Evolutionary conservation across 1,140 invertebrate species (phyloP).

Genomic region (Psix sp.): DNA sequence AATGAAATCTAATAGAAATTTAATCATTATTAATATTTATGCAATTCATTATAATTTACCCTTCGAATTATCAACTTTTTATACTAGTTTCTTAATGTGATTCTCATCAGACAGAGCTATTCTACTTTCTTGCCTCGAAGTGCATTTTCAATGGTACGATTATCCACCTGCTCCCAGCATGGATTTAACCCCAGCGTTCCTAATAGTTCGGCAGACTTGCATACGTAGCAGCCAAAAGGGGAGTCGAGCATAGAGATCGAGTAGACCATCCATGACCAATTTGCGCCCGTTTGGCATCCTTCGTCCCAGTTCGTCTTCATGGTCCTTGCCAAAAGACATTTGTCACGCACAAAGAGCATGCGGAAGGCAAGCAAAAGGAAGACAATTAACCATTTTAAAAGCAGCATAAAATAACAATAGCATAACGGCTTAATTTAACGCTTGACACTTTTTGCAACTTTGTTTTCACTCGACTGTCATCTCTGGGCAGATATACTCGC

Average conservation of each 20-base stretch:
- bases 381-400: conserved; percentile 39
- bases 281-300: conserved; percentile 70
- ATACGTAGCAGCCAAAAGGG: conserved; percentile 57
- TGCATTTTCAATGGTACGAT: conserved; percentile 57
- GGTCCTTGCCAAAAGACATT: conserved; percentile 64
- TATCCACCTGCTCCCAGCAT: conserved; percentile 57
- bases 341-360: conserved; percentile 59
- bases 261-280: conserved; percentile 76
- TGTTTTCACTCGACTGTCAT: conserved; percentile 30
- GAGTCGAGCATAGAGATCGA: conserved; percentile 67
- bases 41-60: neutral
- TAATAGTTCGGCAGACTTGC: conserved; percentile 64
- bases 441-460: conserved; percentile 30
- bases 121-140: conserved; percentile 49
- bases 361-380: conserved; percentile 44
- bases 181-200: conserved; percentile 55
- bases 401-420: conserved; percentile 31
- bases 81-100: conserved; percentile 39
- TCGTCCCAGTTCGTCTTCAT: conserved; percentile 46
- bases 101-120: conserved; percentile 25
- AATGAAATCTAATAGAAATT: too few species aligned
- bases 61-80: conserved; percentile 19
- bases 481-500: conserved; percentile 2
- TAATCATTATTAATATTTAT: neutral
- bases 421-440: conserved; percentile 43